phyloP scores from a whole-genome alignment of 2,888 invertebrate genomes.

The Acleris emargana region DNA sequence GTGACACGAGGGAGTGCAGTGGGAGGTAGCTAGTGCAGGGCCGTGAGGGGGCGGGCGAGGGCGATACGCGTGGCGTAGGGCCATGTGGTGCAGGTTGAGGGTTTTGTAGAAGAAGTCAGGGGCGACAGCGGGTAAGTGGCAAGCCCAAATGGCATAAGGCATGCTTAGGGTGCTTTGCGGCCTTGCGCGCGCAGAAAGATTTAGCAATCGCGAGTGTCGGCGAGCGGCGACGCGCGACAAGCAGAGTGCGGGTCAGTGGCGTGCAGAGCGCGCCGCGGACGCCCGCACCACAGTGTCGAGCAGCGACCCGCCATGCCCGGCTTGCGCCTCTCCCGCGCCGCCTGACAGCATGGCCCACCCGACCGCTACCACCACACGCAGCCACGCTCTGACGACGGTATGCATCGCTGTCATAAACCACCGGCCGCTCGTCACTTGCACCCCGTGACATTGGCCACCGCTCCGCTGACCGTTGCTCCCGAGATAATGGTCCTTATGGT shows the following conservation, averaged over 20 bases:
- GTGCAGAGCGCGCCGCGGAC: constrained; percentile 83
- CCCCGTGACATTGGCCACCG: constrained; percentile 45
- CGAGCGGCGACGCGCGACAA: constrained; percentile 58
- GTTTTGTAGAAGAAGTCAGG: constrained; percentile 51
- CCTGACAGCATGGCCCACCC: constrained; percentile 83
- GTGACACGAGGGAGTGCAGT: constrained; percentile 12
- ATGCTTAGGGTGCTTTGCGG: constrained; percentile 58
- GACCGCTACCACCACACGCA: constrained; percentile 83
- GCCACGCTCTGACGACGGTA: constrained; percentile 84
- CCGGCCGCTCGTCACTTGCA: constrained; percentile 38
- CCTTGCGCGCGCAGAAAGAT: constrained; percentile 65
- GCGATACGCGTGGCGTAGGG: constrained; percentile 13
- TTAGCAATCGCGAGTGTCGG: constrained; percentile 46
- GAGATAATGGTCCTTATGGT: constrained; percentile 69
- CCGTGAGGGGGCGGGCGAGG: constrained; percentile 5
- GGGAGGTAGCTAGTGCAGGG: background rate
- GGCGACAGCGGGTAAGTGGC: constrained; percentile 61
- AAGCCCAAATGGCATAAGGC: constrained; percentile 56
- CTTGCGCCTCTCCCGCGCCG: constrained; percentile 82
- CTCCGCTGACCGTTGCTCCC: constrained; percentile 47
- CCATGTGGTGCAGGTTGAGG: constrained; percentile 42
- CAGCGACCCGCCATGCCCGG: constrained; percentile 82
- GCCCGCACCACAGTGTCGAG: constrained; percentile 83
- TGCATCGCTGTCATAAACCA: constrained; percentile 51
- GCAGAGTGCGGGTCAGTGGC: constrained; percentile 79